A percentile compares a stretch with the other conserved stretches of the same genome.
phyloP scores from a whole-genome alignment of 2,113 vertebrate species.

The Pelecanus crispus region DNA sequence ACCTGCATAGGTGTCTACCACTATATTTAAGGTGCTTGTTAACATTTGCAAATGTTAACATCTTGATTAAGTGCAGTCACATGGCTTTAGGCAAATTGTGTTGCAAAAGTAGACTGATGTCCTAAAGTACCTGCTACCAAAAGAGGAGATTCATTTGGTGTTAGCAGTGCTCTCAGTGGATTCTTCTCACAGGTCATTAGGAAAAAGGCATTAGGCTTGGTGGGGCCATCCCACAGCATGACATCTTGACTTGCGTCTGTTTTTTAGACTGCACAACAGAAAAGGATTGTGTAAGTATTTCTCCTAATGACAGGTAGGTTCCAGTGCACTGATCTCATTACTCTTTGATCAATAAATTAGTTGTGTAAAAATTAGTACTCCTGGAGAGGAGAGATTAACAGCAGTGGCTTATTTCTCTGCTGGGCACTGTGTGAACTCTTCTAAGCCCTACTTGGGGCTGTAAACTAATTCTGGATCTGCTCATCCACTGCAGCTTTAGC shows the following conservation, averaged over 20 bases:
- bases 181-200: neutral
- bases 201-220: neutral
- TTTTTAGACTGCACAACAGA: neutral
- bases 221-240: neutral
- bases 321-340: neutral
- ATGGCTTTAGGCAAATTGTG: neutral
- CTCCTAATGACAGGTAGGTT: neutral
- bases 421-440: neutral
- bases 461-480: neutral
- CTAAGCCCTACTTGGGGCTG: neutral
- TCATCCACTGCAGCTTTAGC: neutral
- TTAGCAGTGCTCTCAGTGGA: neutral
- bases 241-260: neutral
- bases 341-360: neutral
- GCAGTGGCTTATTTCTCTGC: neutral
- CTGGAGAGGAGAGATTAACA: neutral
- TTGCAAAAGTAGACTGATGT: neutral
- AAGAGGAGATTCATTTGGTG: neutral
- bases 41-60: neutral
- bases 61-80: neutral
- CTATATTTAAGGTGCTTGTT: neutral
- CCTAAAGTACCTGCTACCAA: neutral
- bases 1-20: neutral
- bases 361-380: neutral
- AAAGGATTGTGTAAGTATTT: neutral